phyloP scores from a whole-genome alignment of 35 echinoderm and acorn worm genomes.

The Stichopus chloronotus region DNA sequence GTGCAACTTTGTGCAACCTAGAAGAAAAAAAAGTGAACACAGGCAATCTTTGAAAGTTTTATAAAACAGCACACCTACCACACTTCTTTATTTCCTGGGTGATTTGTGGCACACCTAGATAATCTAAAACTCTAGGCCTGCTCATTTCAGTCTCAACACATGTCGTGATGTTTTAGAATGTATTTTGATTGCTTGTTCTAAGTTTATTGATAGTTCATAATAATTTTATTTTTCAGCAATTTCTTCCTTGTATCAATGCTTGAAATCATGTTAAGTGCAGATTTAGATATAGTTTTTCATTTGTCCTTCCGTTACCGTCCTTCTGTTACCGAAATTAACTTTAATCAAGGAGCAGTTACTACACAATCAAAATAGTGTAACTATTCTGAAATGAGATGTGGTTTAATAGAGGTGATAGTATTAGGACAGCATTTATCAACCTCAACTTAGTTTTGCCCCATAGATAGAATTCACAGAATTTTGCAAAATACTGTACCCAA shows the following conservation, averaged over 20 bases:
- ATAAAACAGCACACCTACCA: too few relatives aligned
- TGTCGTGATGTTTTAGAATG: background rate
- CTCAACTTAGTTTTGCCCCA: background rate
- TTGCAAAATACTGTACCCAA: background rate
- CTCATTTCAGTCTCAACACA: too few relatives aligned
- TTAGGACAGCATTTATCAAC: background rate
- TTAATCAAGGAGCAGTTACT: background rate
- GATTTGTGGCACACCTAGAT: too few relatives aligned
- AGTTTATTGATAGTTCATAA: constrained; percentile 1
- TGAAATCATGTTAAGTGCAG: background rate
- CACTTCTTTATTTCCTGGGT: too few relatives aligned
- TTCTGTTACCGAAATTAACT: constrained; percentile 12
- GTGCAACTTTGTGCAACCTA: too few relatives aligned
- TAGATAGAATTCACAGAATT: constrained; percentile 33
- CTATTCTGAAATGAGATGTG: constrained; percentile 11
- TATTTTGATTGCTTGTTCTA: background rate
- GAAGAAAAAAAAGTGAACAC: too few relatives aligned
- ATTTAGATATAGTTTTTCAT: background rate
- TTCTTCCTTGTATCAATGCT: background rate
- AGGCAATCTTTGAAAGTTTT: too few relatives aligned
- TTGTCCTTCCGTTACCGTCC: background rate
- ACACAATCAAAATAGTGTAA: background rate
- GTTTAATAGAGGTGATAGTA: constrained; percentile 11
- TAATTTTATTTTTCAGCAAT: background rate
- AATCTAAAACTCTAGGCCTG: too few relatives aligned